Conservation (phyloP, 2,797 vertebrate species). For the Premnoplex brunnescens region DNA sequence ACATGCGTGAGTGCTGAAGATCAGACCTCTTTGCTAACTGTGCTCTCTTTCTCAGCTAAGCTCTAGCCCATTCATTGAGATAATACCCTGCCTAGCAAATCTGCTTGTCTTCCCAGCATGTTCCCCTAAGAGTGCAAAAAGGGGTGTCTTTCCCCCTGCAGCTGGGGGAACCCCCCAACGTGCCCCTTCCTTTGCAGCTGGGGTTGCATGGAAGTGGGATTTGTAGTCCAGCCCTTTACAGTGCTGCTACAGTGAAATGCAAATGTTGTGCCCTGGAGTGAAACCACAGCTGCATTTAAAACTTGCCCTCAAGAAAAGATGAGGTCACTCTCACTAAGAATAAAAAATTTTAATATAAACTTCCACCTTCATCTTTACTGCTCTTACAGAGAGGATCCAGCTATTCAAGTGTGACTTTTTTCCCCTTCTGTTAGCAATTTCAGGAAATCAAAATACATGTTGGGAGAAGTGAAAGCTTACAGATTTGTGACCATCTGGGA, state of each 20-base stretch:
- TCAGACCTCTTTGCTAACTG: not conserved
- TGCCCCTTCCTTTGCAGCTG: not conserved
- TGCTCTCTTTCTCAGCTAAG: not conserved
- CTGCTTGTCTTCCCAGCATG: not conserved
- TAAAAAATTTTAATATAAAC: not conserved
- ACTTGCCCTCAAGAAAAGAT: not conserved
- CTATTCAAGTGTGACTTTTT: not conserved
- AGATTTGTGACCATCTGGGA: not conserved
- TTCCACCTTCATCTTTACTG: not conserved
- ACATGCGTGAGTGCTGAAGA: not conserved
- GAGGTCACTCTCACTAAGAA: not conserved
- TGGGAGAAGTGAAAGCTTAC: not conserved
- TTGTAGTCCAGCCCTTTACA: not conserved
- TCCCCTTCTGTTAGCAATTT: not conserved
- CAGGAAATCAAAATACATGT: not conserved
- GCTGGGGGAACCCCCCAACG: not conserved
- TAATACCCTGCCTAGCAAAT: not conserved
- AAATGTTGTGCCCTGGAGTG: not conserved
- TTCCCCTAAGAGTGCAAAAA: not conserved
- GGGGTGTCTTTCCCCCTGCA: not conserved
- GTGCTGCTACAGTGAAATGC: not conserved
- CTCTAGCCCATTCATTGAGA: not conserved
- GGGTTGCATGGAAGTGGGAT: not conserved
- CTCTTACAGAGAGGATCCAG: not conserved
- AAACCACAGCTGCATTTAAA: not conserved